Evolutionary conservation across 1,140 invertebrate genomes (phyloP).

Genomic region (Macrosteles quadrilineatus): DNA sequence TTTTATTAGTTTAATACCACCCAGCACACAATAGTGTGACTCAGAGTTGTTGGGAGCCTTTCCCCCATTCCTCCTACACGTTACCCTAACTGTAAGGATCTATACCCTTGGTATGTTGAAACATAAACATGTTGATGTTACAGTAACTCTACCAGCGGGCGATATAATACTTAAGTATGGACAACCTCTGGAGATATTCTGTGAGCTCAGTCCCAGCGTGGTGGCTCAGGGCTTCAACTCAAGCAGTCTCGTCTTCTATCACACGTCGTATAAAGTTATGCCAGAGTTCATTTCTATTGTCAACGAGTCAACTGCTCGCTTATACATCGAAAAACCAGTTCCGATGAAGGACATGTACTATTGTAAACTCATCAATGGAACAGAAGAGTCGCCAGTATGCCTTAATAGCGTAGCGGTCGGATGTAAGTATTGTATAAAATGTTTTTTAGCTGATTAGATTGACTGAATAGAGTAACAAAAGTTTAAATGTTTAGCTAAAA

Average conservation of each 20-base stretch:
- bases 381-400: conserved; percentile 50
- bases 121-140: conserved; percentile 21
- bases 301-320: conserved; percentile 54
- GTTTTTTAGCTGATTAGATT: conserved; percentile 5
- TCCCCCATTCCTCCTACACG: not conserved
- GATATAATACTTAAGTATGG: conserved; percentile 56
- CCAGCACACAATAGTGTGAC: no score
- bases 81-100: not conserved
- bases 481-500: no score
- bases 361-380: conserved; percentile 49
- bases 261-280: conserved; percentile 49
- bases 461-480: no score
- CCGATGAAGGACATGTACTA: conserved; percentile 50
- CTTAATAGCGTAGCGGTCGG: conserved; percentile 57
- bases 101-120: not conserved
- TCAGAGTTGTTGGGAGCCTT: no score
- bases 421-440: conserved; percentile 50
- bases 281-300: conserved; percentile 50
- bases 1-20: not conserved
- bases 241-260: conserved; percentile 53
- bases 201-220: conserved; percentile 53
- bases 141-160: conserved; percentile 56
- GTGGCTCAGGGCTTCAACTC: conserved; percentile 48
- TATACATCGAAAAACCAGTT: conserved; percentile 51
- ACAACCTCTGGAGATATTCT: conserved; percentile 53